These are phyloP conservation scores for Bellardia bayeri DNA, from an alignment of 2,888 invertebrate genomes.

Conservation along the genomic window DNA sequence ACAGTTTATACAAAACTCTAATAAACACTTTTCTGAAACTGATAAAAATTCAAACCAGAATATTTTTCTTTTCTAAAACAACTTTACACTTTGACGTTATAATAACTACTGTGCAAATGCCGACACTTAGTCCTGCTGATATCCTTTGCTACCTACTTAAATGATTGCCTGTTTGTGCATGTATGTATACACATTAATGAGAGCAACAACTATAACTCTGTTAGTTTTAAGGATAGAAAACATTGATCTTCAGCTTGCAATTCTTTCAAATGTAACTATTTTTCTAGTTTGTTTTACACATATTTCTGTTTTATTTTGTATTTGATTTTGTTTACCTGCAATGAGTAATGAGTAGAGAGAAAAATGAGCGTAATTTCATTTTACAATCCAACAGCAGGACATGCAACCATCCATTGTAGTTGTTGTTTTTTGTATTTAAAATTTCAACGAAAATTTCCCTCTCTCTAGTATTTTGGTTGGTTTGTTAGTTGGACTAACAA, in stretches of 20 bases:
- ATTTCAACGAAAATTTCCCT: conserved; percentile 5
- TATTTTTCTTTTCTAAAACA: conserved; percentile 8
- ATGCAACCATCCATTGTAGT: neutral
- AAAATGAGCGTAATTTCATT: conserved; percentile 42
- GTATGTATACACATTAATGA: neutral
- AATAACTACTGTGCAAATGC: conserved; percentile 43
- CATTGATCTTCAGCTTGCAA: conserved; percentile 22
- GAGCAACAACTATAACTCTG: neutral
- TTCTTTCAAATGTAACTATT: conserved; percentile 32
- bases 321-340: conserved; percentile 31
- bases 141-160: conserved; percentile 54
- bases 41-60: conserved; percentile 57
- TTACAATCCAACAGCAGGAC: conserved; percentile 53
- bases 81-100: conserved; percentile 29
- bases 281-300: conserved; percentile 38
- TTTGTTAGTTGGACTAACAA: too few species aligned
- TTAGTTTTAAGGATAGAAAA: conserved; percentile 32
- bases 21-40: neutral
- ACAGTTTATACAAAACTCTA: neutral
- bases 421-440: conserved; percentile 26
- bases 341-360: neutral
- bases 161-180: neutral
- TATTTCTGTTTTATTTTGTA: neutral
- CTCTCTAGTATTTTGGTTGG: conserved; percentile 9
- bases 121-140: conserved; percentile 34